These are phyloP conservation scores for Temnothorax ravouxi DNA, from an alignment of 2,888 invertebrate genomes.

Conservation along the genomic window DNA sequence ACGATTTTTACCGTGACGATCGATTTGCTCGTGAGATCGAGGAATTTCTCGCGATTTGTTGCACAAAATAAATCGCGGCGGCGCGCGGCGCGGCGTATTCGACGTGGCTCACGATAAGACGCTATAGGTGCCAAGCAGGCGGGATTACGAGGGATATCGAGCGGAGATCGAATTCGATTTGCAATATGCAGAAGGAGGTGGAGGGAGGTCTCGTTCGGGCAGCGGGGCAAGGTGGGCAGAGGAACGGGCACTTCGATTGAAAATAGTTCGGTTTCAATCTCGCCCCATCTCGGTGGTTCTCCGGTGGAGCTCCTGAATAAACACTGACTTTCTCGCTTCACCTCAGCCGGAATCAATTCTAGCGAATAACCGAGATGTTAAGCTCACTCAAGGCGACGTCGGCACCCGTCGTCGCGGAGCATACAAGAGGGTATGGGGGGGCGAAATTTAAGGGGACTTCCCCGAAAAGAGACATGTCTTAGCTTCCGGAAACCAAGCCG, in stretches of 20 bases:
- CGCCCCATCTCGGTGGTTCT: constrained; percentile 70
- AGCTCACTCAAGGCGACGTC: constrained; percentile 66
- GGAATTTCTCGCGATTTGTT: constrained; percentile 34
- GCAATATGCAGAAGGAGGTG: constrained; percentile 71
- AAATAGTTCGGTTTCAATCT: constrained; percentile 82
- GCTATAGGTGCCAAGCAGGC: constrained; percentile 27
- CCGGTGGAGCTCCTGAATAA: constrained; percentile 78
- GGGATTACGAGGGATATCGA: constrained; percentile 71
- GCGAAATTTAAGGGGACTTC: constrained; percentile 24
- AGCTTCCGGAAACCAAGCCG: neutral
- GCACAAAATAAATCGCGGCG: constrained; percentile 41
- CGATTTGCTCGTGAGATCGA: neutral
- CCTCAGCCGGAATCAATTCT: constrained; percentile 76
- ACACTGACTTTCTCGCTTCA: constrained; percentile 79
- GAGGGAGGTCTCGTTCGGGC: neutral
- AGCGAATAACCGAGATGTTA: constrained; percentile 77
- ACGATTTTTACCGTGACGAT: neutral
- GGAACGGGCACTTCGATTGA: constrained; percentile 75
- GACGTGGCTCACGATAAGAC: constrained; percentile 19
- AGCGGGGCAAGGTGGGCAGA: constrained; percentile 33
- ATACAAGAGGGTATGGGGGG: constrained; percentile 37
- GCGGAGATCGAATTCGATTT: constrained; percentile 79
- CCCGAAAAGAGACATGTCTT: constrained; percentile 22
- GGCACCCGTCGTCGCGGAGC: neutral
- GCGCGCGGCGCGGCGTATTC: neutral